phyloP scores from a whole-genome alignment of 1,140 invertebrate species.

The Drosophila nannoptera region DNA sequence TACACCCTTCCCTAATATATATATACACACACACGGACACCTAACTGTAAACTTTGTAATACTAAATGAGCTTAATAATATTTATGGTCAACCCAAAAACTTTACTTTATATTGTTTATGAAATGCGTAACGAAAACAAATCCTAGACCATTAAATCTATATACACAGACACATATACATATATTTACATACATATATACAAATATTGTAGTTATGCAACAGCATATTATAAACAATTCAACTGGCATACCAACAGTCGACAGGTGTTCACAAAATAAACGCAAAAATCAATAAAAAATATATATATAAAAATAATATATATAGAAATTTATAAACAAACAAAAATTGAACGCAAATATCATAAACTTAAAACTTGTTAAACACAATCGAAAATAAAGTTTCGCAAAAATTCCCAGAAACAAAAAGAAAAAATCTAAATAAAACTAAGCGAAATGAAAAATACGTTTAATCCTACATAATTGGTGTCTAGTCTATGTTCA shows the following conservation, averaged over 20 bases:
- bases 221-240: constrained; percentile 57
- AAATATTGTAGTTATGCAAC: constrained; percentile 44
- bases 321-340: background rate
- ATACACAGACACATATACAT: constrained; percentile 21
- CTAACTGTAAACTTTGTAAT: constrained; percentile 51
- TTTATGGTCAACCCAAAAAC: constrained; percentile 52
- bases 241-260: constrained; percentile 76
- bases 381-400: constrained; percentile 24
- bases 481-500: constrained; percentile 78
- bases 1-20: background rate
- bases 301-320: constrained; percentile 43
- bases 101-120: constrained; percentile 68
- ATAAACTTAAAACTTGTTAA: constrained; percentile 47
- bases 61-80: constrained; percentile 70
- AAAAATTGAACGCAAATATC: constrained; percentile 52
- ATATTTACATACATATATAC: constrained; percentile 31
- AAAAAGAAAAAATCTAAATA: constrained; percentile 24
- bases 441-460: constrained; percentile 37
- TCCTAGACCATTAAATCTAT: constrained; percentile 62
- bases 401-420: background rate
- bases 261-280: constrained; percentile 62
- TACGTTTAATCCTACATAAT: constrained; percentile 68
- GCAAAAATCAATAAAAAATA: constrained; percentile 41
- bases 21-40: constrained; percentile 8
- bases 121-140: constrained; percentile 67